Evolutionary conservation across 2,888 invertebrate genomes (phyloP), one percentile per base, ranked within the genome.

Genomic region (Xestia sexstrigata): DNA sequence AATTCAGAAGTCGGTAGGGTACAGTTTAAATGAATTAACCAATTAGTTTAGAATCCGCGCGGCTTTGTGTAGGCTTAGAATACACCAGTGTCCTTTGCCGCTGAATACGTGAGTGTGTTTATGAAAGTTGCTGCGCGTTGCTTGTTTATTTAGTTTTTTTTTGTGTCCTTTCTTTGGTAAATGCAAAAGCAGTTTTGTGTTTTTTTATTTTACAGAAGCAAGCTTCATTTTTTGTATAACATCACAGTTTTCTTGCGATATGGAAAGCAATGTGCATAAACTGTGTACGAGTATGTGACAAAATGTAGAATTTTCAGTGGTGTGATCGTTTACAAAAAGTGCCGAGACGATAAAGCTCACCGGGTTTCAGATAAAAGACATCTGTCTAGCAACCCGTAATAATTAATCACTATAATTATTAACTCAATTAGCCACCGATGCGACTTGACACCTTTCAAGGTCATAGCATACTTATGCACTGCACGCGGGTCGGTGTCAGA

Each of bases 11-110:
- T 78, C 80, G 55, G 67, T 67, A 62, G 47, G 67, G 83, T 62
- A 67, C 47, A 83, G 60, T 81, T 83, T 81, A 81, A 81, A 81
- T 79, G 73, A 83, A 81, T 83, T 73, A 79, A 60, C 65, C 79
- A 81, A 81, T 81, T 81, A 81, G 67, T 78, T 83, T 70, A 35
- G 55, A 63, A 78, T 67, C 67, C 62, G 49, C 49, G 49, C 13
- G 62, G 74, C 47, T 23, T 83, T 74, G 68, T 35, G 67, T 79
- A 42, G 79, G 81, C 74, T 82, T 70, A 67, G 52, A 67, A 6
- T 78, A 62, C 39, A n/a, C 65, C 9, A 74, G 62, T 83, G 70
- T 70, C 83, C 71, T 62, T 70, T 62, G 20, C 11, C 47, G n/a
- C 15, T 66, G 62, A 79, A 76, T 82, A 58, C 63, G 65, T 67